Percentiles rank a stretch among this genome's conserved stretches.
Evolutionary conservation across 2,797 vertebrate genomes (phyloP).

Genomic region (Dipus sagitta): DNA sequence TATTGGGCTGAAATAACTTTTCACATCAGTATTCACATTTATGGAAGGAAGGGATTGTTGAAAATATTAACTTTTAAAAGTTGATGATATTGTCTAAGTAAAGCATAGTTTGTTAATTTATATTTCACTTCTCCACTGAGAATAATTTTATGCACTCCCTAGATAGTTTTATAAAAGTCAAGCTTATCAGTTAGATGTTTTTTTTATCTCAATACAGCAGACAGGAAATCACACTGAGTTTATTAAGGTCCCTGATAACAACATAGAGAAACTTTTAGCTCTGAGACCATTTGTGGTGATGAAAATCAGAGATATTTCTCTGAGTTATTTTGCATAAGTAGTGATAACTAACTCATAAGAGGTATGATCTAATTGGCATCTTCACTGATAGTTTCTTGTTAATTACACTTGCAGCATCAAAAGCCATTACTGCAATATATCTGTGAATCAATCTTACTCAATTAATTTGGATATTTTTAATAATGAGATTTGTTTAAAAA

Average conservation of each 20-base stretch:
- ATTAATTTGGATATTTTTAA: conserved; percentile 11
- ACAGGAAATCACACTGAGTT: not conserved
- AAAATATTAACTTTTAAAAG: not conserved
- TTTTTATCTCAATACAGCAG: not conserved
- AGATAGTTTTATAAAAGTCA: no score
- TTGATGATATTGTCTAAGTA: not conserved
- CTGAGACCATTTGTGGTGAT: not conserved
- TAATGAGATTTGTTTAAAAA: not conserved
- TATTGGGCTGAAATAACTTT: not conserved
- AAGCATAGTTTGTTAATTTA: not conserved
- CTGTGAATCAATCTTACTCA: not conserved
- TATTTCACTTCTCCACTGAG: not conserved
- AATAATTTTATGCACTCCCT: not conserved
- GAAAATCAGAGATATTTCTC: conserved; percentile 6
- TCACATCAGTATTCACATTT: not conserved
- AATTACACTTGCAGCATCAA: conserved; percentile 6
- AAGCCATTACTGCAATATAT: not conserved
- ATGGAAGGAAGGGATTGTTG: not conserved
- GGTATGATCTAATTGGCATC: not conserved
- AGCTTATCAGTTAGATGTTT: not conserved
- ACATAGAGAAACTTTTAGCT: not conserved
- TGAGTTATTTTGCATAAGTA: not conserved
- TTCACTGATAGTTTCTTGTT: not conserved
- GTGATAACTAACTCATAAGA: not conserved
- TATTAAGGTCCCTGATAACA: not conserved